Evolutionary conservation across 2,797 vertebrate genomes (phyloP).

Genomic region (Florisuga fusca): DNA sequence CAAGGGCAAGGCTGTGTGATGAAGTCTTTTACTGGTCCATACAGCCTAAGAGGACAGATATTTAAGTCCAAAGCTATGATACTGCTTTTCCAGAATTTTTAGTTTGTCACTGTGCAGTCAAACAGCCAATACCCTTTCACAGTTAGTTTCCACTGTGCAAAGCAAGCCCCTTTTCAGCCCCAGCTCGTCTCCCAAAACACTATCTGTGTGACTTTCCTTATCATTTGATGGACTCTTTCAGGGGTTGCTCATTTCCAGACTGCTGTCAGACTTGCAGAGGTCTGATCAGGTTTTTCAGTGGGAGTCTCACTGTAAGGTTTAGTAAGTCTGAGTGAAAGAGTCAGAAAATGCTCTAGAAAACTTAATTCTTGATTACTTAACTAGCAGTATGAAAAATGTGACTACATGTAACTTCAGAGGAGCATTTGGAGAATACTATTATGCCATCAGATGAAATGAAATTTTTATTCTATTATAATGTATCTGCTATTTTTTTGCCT

Average conservation of each 20-base stretch:
- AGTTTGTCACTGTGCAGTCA: neutral
- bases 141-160: neutral
- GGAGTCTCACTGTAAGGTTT: neutral
- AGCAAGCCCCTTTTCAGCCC: neutral
- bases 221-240: neutral
- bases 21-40: neutral
- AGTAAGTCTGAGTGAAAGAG: neutral
- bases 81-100: neutral
- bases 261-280: neutral
- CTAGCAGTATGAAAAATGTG: neutral
- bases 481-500: neutral
- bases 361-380: neutral
- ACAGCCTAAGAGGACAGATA: neutral
- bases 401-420: neutral
- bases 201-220: neutral
- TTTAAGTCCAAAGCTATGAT: neutral
- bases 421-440: neutral
- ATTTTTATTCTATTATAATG: neutral
- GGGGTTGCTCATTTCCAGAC: neutral
- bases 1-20: accelerated
- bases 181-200: too few species aligned
- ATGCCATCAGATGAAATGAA: neutral
- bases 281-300: neutral
- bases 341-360: neutral
- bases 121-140: neutral